Percentiles rank a stretch among this genome's conserved stretches.
These are phyloP conservation scores for Cetonia aurata DNA, from an alignment of 2,888 invertebrate genomes.

Conservation along the genomic window DNA sequence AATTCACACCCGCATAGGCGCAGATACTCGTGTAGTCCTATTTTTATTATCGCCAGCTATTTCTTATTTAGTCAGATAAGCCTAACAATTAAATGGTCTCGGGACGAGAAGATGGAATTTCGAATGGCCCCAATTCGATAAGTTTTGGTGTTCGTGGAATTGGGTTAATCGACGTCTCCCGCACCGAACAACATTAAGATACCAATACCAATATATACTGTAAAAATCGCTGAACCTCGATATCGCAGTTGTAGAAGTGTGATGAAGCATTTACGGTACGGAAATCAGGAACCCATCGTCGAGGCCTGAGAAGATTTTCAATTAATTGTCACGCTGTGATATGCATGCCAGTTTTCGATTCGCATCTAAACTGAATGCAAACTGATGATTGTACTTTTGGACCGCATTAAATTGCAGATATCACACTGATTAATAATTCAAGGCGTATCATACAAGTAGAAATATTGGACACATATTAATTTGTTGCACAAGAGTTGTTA, in stretches of 20 bases:
- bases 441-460: neutral
- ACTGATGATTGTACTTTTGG: neutral
- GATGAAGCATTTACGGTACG: constrained; percentile 2
- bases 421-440: neutral
- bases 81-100: neutral
- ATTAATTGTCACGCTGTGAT: constrained; percentile 12
- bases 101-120: constrained; percentile 13
- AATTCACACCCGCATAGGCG: constrained; percentile 12
- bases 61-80: constrained; percentile 3
- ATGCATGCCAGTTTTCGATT: neutral
- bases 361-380: neutral
- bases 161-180: constrained; percentile 10
- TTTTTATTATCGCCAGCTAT: constrained; percentile 12
- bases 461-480: constrained; percentile 1
- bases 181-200: no score
- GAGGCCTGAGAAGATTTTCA: constrained; percentile 15
- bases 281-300: constrained; percentile 1
- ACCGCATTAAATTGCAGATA: constrained; percentile 9
- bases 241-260: neutral
- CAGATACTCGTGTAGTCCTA: neutral
- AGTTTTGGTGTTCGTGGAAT: constrained; percentile 15
- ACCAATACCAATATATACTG: constrained; percentile 1
- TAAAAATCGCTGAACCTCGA: neutral
- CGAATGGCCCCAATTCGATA: constrained; percentile 19
- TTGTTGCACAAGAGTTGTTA: neutral